phyloP scores from a whole-genome alignment of 2,113 vertebrate species.

The Pelecanus crispus region DNA sequence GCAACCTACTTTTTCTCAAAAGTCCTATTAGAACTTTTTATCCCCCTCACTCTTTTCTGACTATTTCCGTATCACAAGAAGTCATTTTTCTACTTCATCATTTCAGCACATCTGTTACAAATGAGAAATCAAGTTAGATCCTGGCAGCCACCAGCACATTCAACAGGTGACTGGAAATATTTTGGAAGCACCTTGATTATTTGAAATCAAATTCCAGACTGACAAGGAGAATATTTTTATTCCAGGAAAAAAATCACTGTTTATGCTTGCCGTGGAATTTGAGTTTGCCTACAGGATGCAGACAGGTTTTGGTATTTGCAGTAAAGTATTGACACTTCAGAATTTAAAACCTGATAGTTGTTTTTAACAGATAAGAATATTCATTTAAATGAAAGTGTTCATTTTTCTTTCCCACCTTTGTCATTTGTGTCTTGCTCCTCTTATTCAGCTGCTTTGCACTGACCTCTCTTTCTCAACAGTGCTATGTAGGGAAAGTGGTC shows the following conservation, averaged over 20 bases:
- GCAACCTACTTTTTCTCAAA: not conserved
- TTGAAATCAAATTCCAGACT: not conserved
- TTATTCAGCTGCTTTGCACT: not conserved
- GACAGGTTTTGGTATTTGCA: not conserved
- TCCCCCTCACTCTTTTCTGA: not conserved
- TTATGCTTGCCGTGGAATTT: not conserved
- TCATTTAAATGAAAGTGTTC: not conserved
- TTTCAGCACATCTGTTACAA: not conserved
- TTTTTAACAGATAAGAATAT: not conserved
- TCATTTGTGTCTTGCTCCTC: not conserved
- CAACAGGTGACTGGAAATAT: not conserved
- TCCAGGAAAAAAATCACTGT: not conserved
- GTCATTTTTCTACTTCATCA: not conserved
- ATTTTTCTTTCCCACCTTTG: not conserved
- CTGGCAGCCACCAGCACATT: not conserved
- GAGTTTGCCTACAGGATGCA: not conserved
- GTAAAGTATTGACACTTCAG: not conserved
- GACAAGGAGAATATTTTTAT: not conserved
- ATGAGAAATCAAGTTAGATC: not conserved
- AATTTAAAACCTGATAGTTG: not conserved
- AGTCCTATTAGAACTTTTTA: not conserved
- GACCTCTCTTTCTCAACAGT: not conserved
- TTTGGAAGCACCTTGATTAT: not conserved
- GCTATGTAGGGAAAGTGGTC: not conserved
- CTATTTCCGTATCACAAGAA: not conserved